Base-by-base conservation (phyloP, 1,140 invertebrate species). In the Brachionus paranguensis region DNA sequence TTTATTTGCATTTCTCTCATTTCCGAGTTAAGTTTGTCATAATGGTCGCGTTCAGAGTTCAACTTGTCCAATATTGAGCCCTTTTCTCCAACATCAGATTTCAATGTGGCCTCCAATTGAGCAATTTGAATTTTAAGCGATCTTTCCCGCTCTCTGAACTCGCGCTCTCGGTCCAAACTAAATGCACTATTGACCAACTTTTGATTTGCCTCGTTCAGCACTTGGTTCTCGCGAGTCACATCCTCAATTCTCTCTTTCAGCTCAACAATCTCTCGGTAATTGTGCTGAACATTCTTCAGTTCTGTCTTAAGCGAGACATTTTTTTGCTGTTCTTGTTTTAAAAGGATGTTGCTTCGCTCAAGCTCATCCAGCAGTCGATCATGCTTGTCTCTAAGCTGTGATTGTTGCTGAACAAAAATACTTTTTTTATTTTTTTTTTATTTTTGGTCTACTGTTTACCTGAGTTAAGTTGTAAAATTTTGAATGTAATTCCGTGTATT, bases 191-290 rank as follows among this genome's bases (percentile, higher is more conserved):
- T 88, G 24, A 90, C 88, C 81, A 91, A 87, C 83, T 90, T 90
- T 70, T 89, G 88, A 87, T 91, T 91, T 33, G 90, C 88, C 84
- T 91, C 90, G 84, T 89, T 89, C 29, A 91, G 84, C 47, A 91
- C 86, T 47, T 88, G 85, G 85, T 87, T 89, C 85, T 91, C 90
- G 60, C 87, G 89, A 70, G 88, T 85, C 10, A 90, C 81, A 79
- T 88, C 88, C 27, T 84, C 85, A 20, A 72, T 74, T 50, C 78
- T 43, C 27, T 84, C 81, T 50, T 47, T 84, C 7, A 81, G 33
- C 17, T 81, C 78, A 17, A 81, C 12, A 14, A 81, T 81, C 27
- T 81, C 78, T 0, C 78, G 29, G 5, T 20, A 45, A 24, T 43
- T 64, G 17, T 81, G 78, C 20, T 70, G 64, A 11, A 37, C 14